Conservation (phyloP, 1,140 invertebrate species). For the Leguminivora glycinivorella region DNA sequence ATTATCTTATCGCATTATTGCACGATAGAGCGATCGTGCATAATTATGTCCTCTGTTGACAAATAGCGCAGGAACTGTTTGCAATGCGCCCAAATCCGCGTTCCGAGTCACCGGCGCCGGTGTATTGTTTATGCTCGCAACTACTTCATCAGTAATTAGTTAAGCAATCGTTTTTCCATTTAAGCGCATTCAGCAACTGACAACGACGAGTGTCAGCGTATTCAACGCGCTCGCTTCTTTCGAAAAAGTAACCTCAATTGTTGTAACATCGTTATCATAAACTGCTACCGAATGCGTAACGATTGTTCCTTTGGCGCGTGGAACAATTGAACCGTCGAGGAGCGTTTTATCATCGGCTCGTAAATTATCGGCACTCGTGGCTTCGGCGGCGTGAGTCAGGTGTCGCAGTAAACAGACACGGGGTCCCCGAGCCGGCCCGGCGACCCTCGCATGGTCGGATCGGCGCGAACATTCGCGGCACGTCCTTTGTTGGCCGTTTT, state of each 20-base stretch:
- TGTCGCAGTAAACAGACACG: constrained; percentile 60
- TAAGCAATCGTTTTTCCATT: constrained; percentile 62
- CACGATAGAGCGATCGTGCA: constrained; percentile 28
- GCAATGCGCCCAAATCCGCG: constrained; percentile 44
- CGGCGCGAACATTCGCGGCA: constrained; percentile 73
- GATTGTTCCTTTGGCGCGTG: constrained; percentile 42
- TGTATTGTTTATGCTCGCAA: constrained; percentile 64
- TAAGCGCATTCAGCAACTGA: constrained; percentile 56
- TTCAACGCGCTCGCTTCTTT: constrained; percentile 53
- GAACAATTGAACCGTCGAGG: constrained; percentile 46
- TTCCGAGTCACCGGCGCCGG: constrained; percentile 43
- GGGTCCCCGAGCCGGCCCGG: constrained; percentile 39
- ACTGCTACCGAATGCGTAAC: constrained; percentile 20
- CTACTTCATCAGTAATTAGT: constrained; percentile 58
- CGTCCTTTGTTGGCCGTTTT: constrained; percentile 77
- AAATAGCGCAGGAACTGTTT: constrained; percentile 46
- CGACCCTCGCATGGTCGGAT: constrained; percentile 62
- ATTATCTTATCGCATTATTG: constrained; percentile 30
- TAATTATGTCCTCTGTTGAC: constrained; percentile 33
- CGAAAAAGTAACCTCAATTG: constrained; percentile 44
- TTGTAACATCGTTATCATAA: constrained; percentile 22
- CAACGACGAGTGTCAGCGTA: constrained; percentile 50
- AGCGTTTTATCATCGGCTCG: constrained; percentile 43
- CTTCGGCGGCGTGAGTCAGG: constrained; percentile 66
- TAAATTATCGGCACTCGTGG: constrained; percentile 54